Percentiles rank a stretch among this genome's conserved stretches.
Conservation (phyloP, 2,113 vertebrate genomes). For the Oxyura jamaicensis region DNA sequence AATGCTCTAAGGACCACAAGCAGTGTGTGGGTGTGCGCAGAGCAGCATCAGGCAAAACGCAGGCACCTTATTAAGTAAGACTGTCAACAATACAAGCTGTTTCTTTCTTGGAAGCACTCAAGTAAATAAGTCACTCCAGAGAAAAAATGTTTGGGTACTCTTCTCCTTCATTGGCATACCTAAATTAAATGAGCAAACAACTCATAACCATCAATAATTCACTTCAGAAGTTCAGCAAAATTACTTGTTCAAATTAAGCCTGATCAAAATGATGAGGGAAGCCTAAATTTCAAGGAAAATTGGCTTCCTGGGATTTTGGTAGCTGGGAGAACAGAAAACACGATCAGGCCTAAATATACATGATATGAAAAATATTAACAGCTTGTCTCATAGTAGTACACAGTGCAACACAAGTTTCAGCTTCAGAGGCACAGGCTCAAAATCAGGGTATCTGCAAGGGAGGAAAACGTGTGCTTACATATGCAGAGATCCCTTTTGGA, state of each 20-base stretch:
- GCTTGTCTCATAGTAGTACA: neutral
- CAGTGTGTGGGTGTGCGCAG: neutral
- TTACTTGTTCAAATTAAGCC: neutral
- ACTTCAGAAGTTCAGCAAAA: neutral
- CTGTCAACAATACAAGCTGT: neutral
- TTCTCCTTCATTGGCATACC: neutral
- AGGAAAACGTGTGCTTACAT: neutral
- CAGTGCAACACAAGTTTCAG: neutral
- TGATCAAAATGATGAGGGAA: neutral
- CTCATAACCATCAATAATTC: neutral
- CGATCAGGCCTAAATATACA: neutral
- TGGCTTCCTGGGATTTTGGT: neutral
- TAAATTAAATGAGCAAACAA: constrained; percentile 33
- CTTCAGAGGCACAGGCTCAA: neutral
- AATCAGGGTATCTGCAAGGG: neutral
- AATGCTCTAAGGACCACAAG: constrained; percentile 18
- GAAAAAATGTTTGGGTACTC: neutral
- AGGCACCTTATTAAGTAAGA: constrained; percentile 27
- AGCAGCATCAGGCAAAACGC: neutral
- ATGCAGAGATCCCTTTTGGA: neutral
- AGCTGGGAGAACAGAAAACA: neutral
- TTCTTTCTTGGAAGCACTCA: constrained; percentile 27
- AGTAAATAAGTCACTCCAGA: constrained; percentile 33
- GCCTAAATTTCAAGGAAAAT: neutral
- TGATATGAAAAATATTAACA: neutral